Evolutionary conservation across 1,140 invertebrate genomes (phyloP), one percentile per base, ranked within the genome.

Genomic region (Drosophila chauvacae): DNA sequence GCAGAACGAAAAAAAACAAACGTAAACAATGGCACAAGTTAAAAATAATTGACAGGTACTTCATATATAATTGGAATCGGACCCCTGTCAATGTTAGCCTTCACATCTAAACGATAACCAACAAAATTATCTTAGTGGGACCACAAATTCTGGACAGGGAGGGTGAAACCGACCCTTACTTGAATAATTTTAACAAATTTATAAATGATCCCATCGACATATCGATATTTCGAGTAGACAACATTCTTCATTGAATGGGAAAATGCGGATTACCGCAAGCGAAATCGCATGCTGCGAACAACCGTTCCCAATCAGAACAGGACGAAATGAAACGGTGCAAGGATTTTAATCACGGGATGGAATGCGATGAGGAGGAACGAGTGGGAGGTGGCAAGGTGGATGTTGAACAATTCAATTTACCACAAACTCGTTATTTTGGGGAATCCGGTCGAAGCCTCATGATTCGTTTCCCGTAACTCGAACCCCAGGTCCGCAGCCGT

Each of bases 351-450:
- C 55, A 60, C 45, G 66, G 55, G 20, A 53, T 64, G 65, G 20
- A 33, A 59, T 50, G 37, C 66, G 30, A 42, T 44, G 65, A 11
- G 41, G n/a, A 10, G 57, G 57, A 26, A 16, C 13, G 20, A 7
- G 53, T 14, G 14, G 14, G 28, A 13, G 39, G 18, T 3, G 42
- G 23, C 45, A 37, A 59, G 64, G 74, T 68, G 74, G 42, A 71
- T 62, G 75, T 78, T 70, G 56, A 78, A 78, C 75, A 78, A 78
- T 78, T 78, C 75, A 78, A 78, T 78, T 78, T 78, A 78, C 75
- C 75, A 78, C 75, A 78, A 78, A 77, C 75, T 78, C 75, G 75
- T 78, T 78, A 78, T 78, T 78, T 78, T 78, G 64, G 74, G 50
- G 50, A 69, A 59, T 60, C 59, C 50, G 48, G 51, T 47, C 9